phyloP scores from a whole-genome alignment of 1,140 invertebrate genomes.

The Apis florea region DNA sequence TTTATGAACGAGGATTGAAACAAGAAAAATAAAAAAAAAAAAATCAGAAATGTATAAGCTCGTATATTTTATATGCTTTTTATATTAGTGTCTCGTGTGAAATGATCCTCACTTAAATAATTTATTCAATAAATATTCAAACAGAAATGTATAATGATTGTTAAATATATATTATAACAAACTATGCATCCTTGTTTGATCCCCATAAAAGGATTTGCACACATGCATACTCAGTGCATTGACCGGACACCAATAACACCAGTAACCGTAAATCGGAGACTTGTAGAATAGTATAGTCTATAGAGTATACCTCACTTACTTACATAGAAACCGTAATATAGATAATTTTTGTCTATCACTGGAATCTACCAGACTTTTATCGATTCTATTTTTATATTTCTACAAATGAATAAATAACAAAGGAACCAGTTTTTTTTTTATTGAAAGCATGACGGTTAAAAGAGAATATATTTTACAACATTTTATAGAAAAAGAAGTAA shows the following conservation, averaged over 20 bases:
- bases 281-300: too few species aligned
- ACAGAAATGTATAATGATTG: not conserved
- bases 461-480: not conserved
- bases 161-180: conserved; percentile 22
- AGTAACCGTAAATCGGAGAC: conserved; percentile 25
- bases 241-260: conserved; percentile 29
- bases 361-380: not conserved
- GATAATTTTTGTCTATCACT: not conserved
- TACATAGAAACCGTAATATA: not conserved
- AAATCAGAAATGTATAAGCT: not conserved
- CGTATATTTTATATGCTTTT: not conserved
- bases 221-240: not conserved
- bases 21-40: not conserved
- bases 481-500: not conserved
- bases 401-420: not conserved
- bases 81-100: not conserved
- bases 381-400: not conserved
- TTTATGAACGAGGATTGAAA: not conserved
- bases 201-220: not conserved
- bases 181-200: not conserved
- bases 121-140: conserved; percentile 32
- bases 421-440: too few species aligned
- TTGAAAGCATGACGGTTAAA: not conserved
- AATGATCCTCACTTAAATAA: not conserved
- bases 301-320: conserved; percentile 8